A percentile compares a stretch with the other conserved stretches of the same genome.
Evolutionary conservation across 2,797 vertebrate genomes (phyloP).

Genomic region (Adrianichthys oophorus): DNA sequence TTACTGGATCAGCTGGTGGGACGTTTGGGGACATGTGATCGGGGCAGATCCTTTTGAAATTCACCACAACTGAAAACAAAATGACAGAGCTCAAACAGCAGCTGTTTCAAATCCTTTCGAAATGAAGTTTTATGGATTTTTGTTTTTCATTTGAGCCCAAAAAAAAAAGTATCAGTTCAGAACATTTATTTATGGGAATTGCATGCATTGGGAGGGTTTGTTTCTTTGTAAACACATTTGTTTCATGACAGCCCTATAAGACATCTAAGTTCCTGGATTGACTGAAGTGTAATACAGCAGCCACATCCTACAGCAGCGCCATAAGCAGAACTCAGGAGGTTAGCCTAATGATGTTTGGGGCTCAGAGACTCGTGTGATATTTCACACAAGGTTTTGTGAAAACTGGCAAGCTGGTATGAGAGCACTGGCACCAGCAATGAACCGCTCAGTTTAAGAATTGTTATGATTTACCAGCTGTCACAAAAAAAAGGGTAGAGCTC

Average conservation of each 20-base stretch:
- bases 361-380: conserved; percentile 49
- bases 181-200: conserved; percentile 1
- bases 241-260: background rate
- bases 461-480: too few relatives aligned
- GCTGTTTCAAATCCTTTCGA: conserved; percentile 13
- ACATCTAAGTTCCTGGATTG: conserved; percentile 5
- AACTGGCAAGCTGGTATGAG: conserved; percentile 18
- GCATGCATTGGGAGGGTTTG: background rate
- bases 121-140: background rate
- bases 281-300: background rate
- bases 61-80: conserved; percentile 36
- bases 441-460: background rate
- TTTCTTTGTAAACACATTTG: background rate
- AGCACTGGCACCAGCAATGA: background rate
- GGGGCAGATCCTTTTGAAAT: conserved; percentile 55
- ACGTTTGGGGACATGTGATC: conserved; percentile 59
- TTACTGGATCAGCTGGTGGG: conserved; percentile 73
- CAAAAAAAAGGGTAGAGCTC: too few relatives aligned
- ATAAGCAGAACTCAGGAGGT: conserved; percentile 5
- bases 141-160: background rate
- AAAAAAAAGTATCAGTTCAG: background rate
- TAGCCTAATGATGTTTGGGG: conserved; percentile 29
- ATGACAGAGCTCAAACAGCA: conserved; percentile 27
- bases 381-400: conserved; percentile 54
- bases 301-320: background rate